Percentiles rank a stretch among this genome's conserved stretches.
Conservation (phyloP, 2,888 invertebrate species). For the Emmelina monodactyla region DNA sequence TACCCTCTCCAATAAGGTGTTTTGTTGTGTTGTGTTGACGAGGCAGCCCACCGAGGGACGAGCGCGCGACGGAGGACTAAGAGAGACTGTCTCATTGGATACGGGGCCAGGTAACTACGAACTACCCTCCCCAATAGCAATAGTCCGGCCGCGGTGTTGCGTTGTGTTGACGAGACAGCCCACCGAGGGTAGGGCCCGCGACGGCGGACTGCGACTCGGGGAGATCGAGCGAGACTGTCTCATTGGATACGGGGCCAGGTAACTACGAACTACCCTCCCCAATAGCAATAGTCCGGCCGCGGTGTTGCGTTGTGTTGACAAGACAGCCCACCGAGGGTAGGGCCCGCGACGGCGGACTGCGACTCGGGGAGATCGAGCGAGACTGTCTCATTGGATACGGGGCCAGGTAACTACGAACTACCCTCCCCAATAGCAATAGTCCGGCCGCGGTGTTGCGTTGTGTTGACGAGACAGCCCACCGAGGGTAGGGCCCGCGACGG, state of each 20-base stretch:
- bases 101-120: conserved; percentile 91
- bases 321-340: conserved; percentile 98
- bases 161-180: conserved; percentile 97
- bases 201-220: conserved; percentile 95
- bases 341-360: conserved; percentile 92
- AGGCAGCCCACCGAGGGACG: conserved; percentile 98
- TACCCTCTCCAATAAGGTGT: no score
- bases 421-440: no score
- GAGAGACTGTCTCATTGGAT: conserved; percentile 98
- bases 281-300: no score
- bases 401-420: conserved; percentile 84
- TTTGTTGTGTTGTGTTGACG: conserved; percentile 94
- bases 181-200: conserved; percentile 94
- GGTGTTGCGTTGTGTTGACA: conserved; percentile 94
- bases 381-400: conserved; percentile 99
- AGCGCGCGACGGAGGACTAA: conserved; percentile 92
- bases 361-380: conserved; percentile 99
- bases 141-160: no score
- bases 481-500: conserved; percentile 96
- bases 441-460: no score
- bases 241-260: conserved; percentile 96
- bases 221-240: conserved; percentile 99
- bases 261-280: no score
- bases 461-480: conserved; percentile 96
- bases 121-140: no score